Evolutionary conservation across 2,113 vertebrate genomes (phyloP), one percentile per base, ranked within the genome.

Genomic region (Furnarius figulus): DNA sequence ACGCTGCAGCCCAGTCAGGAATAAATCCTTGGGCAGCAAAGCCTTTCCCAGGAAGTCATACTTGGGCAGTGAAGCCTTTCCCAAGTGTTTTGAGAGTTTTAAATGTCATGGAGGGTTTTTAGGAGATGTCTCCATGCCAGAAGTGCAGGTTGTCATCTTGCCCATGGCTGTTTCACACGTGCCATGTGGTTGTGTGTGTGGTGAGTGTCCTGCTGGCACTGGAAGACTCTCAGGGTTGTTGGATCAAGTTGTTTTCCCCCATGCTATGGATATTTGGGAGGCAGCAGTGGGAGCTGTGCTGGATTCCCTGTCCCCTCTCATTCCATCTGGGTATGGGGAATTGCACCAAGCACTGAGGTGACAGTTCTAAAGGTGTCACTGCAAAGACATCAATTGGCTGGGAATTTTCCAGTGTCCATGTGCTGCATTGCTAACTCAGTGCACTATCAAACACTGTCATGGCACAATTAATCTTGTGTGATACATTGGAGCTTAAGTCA

Each of bases 131-230:
- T 80, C 46, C 42, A 3, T 30, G 10, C 4, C 53, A 74, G 47
- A 37, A 73, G 28, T 22, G 73, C n/a, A 40, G n/a, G 42, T 87
- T 89, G 67, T 68, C 15, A 10, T 53, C 49, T 33, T 74, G 37
- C 62, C 59, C 2, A 0, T 8, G 66, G 40, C 70, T 61, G n/a
- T 46, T 71, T 47, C 73, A 9, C 30, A 6, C 11, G 0, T 61
- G 23, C 5, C 73, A 20, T 25, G 37, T 14, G 47, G 28, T 55
- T 11, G 70, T 83, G 47, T 12, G 52, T 25, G 42, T 24, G 15
- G 0, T 7, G 31, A 74, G 63, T 66, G 58, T 73, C 28, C 72
- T 33, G 7, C 50, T n/a, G 68, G 71, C 55, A 16, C 40, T 28
- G 14, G 33, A 47, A 53, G 33, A 14, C 56, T 42, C 28, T 27